Conservation (phyloP, 2,888 invertebrate species). For the Drosophila lacicola region DNA sequence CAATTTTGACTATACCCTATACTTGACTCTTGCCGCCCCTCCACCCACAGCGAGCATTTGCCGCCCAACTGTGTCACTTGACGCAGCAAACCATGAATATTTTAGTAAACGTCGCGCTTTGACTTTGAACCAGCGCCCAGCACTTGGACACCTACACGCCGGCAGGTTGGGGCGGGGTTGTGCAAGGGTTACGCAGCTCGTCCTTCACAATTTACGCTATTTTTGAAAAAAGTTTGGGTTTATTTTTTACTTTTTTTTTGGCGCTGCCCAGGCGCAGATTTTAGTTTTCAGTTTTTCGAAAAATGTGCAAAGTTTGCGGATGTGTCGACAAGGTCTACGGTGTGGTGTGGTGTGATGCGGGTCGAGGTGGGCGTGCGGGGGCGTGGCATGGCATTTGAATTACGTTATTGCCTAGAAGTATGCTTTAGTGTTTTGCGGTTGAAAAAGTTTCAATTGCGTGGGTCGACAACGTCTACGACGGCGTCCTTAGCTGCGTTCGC, state of each 20-base stretch:
- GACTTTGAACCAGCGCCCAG: conserved; percentile 51
- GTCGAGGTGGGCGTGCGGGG: neutral
- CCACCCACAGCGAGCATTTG: conserved; percentile 16
- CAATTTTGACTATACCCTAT: conserved; percentile 33
- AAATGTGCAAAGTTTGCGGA: conserved; percentile 74
- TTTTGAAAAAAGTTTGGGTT: conserved; percentile 44
- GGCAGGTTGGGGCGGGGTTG: neutral
- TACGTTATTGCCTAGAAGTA: conserved; percentile 80
- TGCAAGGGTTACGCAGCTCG: conserved; percentile 30
- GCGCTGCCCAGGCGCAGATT: conserved; percentile 44
- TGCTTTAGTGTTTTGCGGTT: conserved; percentile 79
- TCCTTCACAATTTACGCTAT: conserved; percentile 73
- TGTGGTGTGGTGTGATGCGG: conserved; percentile 5
- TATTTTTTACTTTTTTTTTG: conserved; percentile 3
- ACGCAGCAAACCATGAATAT: conserved; percentile 76
- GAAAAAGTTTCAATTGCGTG: conserved; percentile 79
- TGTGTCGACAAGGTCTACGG: conserved; percentile 63
- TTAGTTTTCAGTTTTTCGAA: conserved; percentile 58
- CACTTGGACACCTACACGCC: conserved; percentile 63
- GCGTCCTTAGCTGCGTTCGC: conserved; percentile 46
- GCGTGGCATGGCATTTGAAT: conserved; percentile 59
- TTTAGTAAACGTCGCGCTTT: conserved; percentile 77
- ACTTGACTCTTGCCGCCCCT: neutral
- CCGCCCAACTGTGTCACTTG: conserved; percentile 65
- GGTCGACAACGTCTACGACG: conserved; percentile 39